These are phyloP conservation scores for Thereuonema tuberculata DNA, from an alignment of 1,140 invertebrate genomes.

Conservation along the genomic window DNA sequence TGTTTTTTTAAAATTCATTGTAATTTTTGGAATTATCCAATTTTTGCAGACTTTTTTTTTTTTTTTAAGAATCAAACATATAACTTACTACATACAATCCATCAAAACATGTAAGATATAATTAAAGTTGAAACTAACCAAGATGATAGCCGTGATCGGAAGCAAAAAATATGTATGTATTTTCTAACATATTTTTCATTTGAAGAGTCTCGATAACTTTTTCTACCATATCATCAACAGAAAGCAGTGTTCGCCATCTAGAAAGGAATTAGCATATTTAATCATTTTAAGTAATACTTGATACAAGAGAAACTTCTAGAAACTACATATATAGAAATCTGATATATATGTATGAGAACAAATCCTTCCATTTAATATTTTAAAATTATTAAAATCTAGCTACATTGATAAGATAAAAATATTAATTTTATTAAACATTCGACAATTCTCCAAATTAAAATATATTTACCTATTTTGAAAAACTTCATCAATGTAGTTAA, in stretches of 20 bases:
- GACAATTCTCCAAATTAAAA: no score
- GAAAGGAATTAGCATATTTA: no score
- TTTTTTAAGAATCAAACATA: no score
- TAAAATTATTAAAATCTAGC: background rate
- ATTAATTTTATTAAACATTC: no score
- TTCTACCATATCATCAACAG: background rate
- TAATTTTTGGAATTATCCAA: no score
- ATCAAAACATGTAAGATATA: no score
- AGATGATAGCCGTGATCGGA: constrained; percentile 1
- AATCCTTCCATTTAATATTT: background rate
- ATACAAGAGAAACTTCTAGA: no score
- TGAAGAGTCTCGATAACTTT: background rate
- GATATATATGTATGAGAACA: background rate
- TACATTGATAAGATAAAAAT: background rate
- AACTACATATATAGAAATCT: background rate
- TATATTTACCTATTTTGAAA: background rate
- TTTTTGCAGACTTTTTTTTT: no score
- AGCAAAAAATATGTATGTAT: background rate
- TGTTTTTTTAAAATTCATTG: no score
- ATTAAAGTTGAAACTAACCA: no score
- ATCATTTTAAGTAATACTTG: no score
- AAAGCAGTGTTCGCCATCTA: background rate
- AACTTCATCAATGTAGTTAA: background rate
- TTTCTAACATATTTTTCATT: background rate
- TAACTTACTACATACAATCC: no score